Conservation (phyloP, 2,113 vertebrate species). For the Burhinus bistriatus region DNA sequence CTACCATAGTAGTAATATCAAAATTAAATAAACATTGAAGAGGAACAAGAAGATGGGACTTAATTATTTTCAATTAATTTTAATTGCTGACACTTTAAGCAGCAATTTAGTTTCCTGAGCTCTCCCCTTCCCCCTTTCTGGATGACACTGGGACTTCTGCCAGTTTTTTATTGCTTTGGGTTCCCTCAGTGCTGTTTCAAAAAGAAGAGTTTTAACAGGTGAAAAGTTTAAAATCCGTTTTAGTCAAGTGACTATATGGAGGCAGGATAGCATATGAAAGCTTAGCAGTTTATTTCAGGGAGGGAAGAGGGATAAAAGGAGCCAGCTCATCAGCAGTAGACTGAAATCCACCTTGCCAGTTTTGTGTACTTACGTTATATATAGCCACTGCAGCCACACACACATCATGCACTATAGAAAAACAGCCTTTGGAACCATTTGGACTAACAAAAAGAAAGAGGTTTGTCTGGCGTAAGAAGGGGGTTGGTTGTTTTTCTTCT, state of each 20-base stretch:
- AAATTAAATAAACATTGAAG: constrained; percentile 23
- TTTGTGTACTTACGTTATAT: background rate
- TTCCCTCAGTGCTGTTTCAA: background rate
- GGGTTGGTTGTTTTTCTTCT: background rate
- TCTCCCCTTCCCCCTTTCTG: background rate
- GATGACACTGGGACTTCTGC: background rate
- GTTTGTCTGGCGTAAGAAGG: background rate
- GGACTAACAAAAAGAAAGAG: background rate
- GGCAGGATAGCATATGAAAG: background rate
- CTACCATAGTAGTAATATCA: background rate
- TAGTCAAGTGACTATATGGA: constrained; percentile 3
- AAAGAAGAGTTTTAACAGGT: constrained; percentile 11
- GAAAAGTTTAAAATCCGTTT: constrained; percentile 33
- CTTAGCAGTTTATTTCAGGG: constrained; percentile 14
- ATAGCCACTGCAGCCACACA: background rate
- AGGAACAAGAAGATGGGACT: background rate
- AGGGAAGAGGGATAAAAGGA: background rate
- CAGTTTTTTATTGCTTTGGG: background rate
- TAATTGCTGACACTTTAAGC: constrained; percentile 44
- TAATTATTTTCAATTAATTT: constrained; percentile 54
- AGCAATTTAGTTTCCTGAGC: background rate
- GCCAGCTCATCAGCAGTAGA: background rate
- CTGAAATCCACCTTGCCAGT: background rate
- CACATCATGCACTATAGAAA: background rate
- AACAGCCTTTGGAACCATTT: background rate